A percentile compares a stretch with the other conserved stretches of the same genome.
Conservation (phyloP, 2,797 vertebrate genomes). For the Ptychobarbus kaznakovi region DNA sequence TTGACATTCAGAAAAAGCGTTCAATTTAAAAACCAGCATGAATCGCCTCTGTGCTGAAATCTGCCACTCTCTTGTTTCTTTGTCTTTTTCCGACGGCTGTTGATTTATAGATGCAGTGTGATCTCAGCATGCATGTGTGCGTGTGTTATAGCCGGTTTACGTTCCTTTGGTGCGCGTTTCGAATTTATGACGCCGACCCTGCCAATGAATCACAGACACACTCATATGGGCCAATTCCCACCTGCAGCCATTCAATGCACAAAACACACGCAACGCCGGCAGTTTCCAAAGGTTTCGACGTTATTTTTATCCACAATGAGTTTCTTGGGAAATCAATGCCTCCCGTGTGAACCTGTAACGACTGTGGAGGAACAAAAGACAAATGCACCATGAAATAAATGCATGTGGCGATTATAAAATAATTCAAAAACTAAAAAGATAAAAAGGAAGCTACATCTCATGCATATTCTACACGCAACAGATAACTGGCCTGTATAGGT, state of each 20-base stretch:
- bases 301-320: constrained; percentile 28
- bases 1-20: constrained; percentile 16
- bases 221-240: constrained; percentile 33
- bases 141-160: background rate
- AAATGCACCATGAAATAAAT: constrained; percentile 5
- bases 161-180: constrained; percentile 13
- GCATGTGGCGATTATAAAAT: background rate
- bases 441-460: background rate
- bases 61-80: constrained; percentile 17
- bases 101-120: constrained; percentile 38
- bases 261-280: background rate
- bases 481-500: constrained; percentile 11
- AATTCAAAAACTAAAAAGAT: background rate
- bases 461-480: background rate
- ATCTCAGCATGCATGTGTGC: constrained; percentile 1
- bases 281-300: background rate
- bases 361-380: constrained; percentile 5
- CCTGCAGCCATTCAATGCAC: constrained; percentile 19
- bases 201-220: constrained; percentile 37
- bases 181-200: constrained; percentile 23
- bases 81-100: constrained; percentile 5
- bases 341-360: background rate
- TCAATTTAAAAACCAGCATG: constrained; percentile 8
- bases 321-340: background rate
- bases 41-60: constrained; percentile 3